Conservation (phyloP, 2,888 invertebrate species). For the Drosophila algonquin region DNA sequence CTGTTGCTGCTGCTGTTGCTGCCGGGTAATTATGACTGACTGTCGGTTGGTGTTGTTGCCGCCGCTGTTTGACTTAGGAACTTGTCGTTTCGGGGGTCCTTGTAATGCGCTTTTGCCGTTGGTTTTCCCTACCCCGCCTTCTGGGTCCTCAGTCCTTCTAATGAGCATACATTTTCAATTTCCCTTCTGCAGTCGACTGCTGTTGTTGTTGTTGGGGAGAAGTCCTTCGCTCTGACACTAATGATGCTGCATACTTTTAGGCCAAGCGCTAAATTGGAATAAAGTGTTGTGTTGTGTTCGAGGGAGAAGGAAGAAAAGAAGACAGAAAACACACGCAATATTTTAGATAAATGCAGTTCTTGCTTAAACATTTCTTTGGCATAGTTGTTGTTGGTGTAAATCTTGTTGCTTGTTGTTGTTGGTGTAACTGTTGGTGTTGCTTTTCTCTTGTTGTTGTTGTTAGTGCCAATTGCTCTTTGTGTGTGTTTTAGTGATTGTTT, state of each 20-base stretch:
- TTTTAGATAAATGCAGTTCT: conserved; percentile 58
- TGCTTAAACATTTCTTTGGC: conserved; percentile 36
- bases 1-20: neutral
- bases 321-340: conserved; percentile 56
- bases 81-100: conserved; percentile 62
- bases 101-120: conserved; percentile 76
- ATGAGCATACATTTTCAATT: conserved; percentile 54
- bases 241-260: conserved; percentile 75
- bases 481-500: conserved; percentile 3
- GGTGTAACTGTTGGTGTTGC: conserved; percentile 4
- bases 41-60: conserved; percentile 28
- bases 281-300: conserved; percentile 31
- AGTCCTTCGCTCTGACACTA: conserved; percentile 57
- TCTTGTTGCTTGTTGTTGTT: conserved; percentile 30
- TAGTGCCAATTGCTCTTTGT: conserved; percentile 46
- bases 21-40: conserved; percentile 62
- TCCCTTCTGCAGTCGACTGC: conserved; percentile 18
- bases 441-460: conserved; percentile 33
- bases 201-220: conserved; percentile 12
- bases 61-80: conserved; percentile 63
- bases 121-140: conserved; percentile 21
- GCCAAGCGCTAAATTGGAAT: conserved; percentile 73
- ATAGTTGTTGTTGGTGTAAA: conserved; percentile 5
- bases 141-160: conserved; percentile 17
- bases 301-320: conserved; percentile 48